Base-by-base conservation (phyloP, 2,888 invertebrate species). In the Chalcosyrphus nemorum region DNA sequence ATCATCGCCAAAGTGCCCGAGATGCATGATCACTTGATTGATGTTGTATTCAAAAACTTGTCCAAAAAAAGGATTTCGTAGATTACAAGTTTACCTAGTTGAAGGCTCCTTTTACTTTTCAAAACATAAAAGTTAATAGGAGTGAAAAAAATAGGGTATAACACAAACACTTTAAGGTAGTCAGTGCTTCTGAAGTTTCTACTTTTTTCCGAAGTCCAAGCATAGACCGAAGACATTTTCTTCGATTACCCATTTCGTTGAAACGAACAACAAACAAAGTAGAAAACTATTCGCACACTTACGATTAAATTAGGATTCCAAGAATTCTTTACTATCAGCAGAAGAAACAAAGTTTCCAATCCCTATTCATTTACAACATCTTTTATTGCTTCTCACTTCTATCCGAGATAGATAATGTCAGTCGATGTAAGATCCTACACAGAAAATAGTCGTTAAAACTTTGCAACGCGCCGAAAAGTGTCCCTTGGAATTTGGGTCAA, bases 371-470 rank as follows among this genome's bases (percentile, higher is more conserved):
- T 13, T n/a, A n/a, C n/a, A n/a, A 45, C 19, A 63, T 32, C 50
- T 47, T 17, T 63, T 65, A 82, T 82, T 66, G 66, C 61, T 68
- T 65, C 38, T 29, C 41, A 47, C 54, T 63, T 75, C 61, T 47
- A 27, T 65, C 56, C n/a, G n/a, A n/a, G n/a, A n/a, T n/a, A 35
- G 63, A 27, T 81, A 43, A 70, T 65, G 76, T 52, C 50, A 47
- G 43, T 47, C 57, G 70, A 76, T 70, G 7, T 65, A 71, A 71
- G 77, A 65, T 77, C 50, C 54, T 45, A 50, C 45, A 29, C 50
- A 41, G 54, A 57, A 74, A 78, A 78, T 74, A 72, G 61, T 78
- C 72, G 66, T 82, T 78, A 68, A 74, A 78, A 78, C 66, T 78
- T 66, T 77, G 52, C 19, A 75, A 70, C 38, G 17, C 52, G 17